Evolutionary conservation across 2,888 invertebrate species (phyloP), one percentile per base, ranked within the genome.

Genomic region (Hesperia comma): DNA sequence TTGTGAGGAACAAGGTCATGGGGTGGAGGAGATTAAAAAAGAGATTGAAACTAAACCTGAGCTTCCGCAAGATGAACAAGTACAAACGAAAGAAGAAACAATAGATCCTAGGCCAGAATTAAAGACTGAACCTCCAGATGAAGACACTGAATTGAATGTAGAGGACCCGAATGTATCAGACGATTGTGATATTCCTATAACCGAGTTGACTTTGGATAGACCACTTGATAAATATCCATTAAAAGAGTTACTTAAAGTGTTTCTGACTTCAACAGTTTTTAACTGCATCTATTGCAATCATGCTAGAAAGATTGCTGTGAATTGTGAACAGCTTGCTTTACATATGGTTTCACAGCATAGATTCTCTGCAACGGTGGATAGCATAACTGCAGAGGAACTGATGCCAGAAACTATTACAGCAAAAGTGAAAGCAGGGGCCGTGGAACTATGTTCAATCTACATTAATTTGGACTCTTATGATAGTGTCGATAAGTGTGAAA

Each of bases 261-360:
- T 97, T 84, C 88, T 97, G 61, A 92, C 94, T 71, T 94, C 95
- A 14, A 96, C 96, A 0, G 94, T 95, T 77, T 90, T 94, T 7
- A 92, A 93, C 69, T 98, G 98, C 82, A 94, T 97, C 66, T 98
- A 97, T 83, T 98, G 97, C 79, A 97, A 97, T 80, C 97, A 97
- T 89, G 97, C 96, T 0, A 93, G 96, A 19, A 96, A 96, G 76
- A 97, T 98, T 74, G 96, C 97, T 12, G 97, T 97, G 0, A 96
- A 97, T 84, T 97, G 96, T 61, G 95, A 95, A 81, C 96, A 97
- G 77, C 88, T 98, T 60, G 95, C 95, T 7, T 84, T 97, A 49
- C 97, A 98, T 80, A 94, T 97, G 84, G 94, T 97, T 15, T 94
- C 95, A 0, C 94, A 96, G 79, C 97, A 98, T 85, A 93, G 96